Evolutionary conservation across 2,888 invertebrate species (phyloP), one percentile per base, ranked within the genome.

Genomic region (Camponotus fellah): DNA sequence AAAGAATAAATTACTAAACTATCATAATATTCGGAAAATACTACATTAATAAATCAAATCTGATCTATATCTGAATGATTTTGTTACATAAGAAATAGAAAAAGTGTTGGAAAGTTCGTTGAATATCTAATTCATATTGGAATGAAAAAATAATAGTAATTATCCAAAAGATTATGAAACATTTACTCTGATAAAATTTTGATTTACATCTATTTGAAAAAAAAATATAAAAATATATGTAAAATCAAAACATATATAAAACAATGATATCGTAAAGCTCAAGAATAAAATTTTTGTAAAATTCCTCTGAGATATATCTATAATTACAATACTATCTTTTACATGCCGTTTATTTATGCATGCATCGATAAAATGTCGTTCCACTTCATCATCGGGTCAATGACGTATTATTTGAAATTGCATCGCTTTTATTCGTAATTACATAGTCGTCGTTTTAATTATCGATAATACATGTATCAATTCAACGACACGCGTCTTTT

Each of bases 381-480:
- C 17, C 14, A 40, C 58, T 79, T 46, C 43, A 46, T 79, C 46
- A 26, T 14, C 8, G 14, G 37, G 14, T 68, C 40, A 58, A 69
- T 69, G 32, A 77, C 21, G 4, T 21, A 5, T 56, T n/a, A 9
- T 58, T 77, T 58, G 34, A 80, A 60, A 12, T 69, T 69, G 21
- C 14, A 34, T 71, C 17, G 60, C 12, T 80, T 58, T 79, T 68
- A 68, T 58, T 68, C 26, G n/a, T 53, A 68, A 21, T 79, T 58
- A 14, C 58, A 77, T 34, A 46, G 21, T 79, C 71, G 49, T 68
- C 32, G 26, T 46, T 43, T 49, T 32, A 12, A 82, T 86, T 86
- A 85, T 83, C 80, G 84, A 86, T 71, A 85, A 86, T 65, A 82
- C 77, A 53, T 85, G 77, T 5, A 53, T 84, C 56, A 65, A 79